These are phyloP conservation scores for Campoletis sonorensis DNA, from an alignment of 1,140 invertebrate genomes.

Conservation along the genomic window DNA sequence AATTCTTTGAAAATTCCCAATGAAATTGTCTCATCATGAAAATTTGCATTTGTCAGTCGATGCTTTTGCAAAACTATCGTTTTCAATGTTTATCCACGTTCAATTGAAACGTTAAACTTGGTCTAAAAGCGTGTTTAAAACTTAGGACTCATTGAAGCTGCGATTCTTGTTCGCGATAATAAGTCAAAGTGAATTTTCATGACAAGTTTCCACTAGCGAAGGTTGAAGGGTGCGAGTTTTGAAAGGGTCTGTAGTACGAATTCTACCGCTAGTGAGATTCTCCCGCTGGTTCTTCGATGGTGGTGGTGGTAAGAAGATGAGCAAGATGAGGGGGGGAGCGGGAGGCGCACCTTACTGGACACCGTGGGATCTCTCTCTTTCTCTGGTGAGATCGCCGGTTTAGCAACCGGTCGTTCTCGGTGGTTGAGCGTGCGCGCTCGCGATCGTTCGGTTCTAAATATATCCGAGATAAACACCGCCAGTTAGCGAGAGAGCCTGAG, in stretches of 20 bases:
- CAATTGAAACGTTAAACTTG: too few relatives aligned
- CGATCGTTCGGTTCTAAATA: conserved; percentile 55
- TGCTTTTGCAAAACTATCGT: too few relatives aligned
- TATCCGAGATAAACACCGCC: conserved; percentile 58
- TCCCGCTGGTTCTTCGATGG: neutral
- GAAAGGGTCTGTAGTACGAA: neutral
- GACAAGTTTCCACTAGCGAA: neutral
- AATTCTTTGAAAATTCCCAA: too few relatives aligned
- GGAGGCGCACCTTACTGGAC: conserved; percentile 50
- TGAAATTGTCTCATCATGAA: too few relatives aligned
- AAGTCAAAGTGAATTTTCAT: neutral
- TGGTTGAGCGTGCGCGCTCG: conserved; percentile 46
- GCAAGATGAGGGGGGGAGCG: conserved; percentile 42
- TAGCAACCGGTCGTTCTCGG: conserved; percentile 49
- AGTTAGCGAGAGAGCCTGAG: conserved; percentile 52
- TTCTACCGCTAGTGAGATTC: neutral
- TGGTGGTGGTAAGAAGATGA: conserved; percentile 11
- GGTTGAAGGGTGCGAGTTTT: neutral
- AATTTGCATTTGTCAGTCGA: too few relatives aligned
- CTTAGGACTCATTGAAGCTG: too few relatives aligned
- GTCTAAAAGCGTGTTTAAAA: too few relatives aligned
- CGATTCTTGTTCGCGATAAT: too few relatives aligned
- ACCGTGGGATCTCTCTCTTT: conserved; percentile 54
- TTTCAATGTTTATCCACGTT: too few relatives aligned
- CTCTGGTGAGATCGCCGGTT: conserved; percentile 47